phyloP scores from a whole-genome alignment of 2,113 vertebrate species.

The Eira barbara region DNA sequence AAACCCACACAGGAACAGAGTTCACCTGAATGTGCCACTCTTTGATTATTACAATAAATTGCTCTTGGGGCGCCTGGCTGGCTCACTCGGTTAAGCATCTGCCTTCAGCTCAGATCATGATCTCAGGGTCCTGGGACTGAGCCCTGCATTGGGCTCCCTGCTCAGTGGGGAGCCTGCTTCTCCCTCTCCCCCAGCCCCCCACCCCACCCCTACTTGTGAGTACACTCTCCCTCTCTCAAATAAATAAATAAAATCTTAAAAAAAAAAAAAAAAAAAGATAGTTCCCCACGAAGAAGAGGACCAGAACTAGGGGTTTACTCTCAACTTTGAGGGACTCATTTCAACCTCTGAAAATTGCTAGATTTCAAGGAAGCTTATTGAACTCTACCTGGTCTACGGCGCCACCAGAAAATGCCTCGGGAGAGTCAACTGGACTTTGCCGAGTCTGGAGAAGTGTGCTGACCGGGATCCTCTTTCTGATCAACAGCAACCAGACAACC shows the following conservation, averaged over 20 bases:
- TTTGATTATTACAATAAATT: background rate
- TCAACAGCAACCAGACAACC: background rate
- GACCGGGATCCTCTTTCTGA: background rate
- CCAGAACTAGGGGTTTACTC: background rate
- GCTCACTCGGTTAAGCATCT: background rate
- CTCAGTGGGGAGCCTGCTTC: background rate
- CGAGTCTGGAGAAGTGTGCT: background rate
- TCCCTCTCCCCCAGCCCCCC: background rate
- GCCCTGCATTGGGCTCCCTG: background rate
- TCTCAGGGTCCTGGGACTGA: background rate
- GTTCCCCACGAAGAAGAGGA: background rate
- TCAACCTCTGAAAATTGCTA: background rate
- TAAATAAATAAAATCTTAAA: background rate
- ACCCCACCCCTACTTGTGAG: background rate
- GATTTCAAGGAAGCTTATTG: background rate
- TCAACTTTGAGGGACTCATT: background rate
- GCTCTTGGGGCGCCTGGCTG: background rate
- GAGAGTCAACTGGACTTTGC: background rate
- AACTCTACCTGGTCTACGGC: background rate
- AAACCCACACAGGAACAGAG: background rate
- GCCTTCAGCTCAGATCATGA: background rate
- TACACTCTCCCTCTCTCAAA: background rate
- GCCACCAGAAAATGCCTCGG: background rate
- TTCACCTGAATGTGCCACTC: background rate
- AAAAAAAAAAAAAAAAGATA: background rate